Base-by-base conservation (phyloP, 2,113 vertebrate species). In the Vulpes lagopus region DNA sequence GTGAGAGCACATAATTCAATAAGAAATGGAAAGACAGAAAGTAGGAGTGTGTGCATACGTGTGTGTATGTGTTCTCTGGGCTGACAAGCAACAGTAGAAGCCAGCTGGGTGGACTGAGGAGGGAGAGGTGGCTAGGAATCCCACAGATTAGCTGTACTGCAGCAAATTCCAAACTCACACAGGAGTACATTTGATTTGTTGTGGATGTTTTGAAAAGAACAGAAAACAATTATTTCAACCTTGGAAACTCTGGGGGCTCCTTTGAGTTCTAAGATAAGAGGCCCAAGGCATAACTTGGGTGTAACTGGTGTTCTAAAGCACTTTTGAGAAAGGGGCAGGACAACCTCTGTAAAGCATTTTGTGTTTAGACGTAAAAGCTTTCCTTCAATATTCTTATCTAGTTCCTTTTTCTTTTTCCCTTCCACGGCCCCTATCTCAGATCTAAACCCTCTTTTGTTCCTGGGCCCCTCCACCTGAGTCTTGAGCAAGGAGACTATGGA, bases 161-260 rank as follows among this genome's bases (percentile, higher is more conserved):
- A 35, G 67, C 19, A 59, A 95, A 96, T 76, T 65, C 83, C 89
- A 96, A 95, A 87, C 62, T 51, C 83, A 80, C 0, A 0, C 69
- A 67, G 43, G 23, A 96, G 32, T 80, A 27, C 51, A 78, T 23
- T 55, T 97, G 93, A 94, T 80, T 96, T 97, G 96, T 80, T 97
- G 85, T 85, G 78, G 62, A n/a, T 87, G 32, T 96, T 91, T 89
- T 91, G 51, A 89, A 91, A 89, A 97, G 93, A 95, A 93, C 81
- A 85, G 59, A 97, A 49, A 82, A 82, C 30, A 89, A 69, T 74
- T 51, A 95, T 35, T 81, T 25, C 79, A 92, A 38, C 43, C 73
- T 69, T 89, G 74, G 83, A 81, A 96, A 96, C 32, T 65, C 85
- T 53, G 83, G 74, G 67, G 35, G 35, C 79, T 85, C 57, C 49